These are phyloP conservation scores for Aspidapion aeneum DNA, from an alignment of 2,888 invertebrate species.

Conservation along the genomic window DNA sequence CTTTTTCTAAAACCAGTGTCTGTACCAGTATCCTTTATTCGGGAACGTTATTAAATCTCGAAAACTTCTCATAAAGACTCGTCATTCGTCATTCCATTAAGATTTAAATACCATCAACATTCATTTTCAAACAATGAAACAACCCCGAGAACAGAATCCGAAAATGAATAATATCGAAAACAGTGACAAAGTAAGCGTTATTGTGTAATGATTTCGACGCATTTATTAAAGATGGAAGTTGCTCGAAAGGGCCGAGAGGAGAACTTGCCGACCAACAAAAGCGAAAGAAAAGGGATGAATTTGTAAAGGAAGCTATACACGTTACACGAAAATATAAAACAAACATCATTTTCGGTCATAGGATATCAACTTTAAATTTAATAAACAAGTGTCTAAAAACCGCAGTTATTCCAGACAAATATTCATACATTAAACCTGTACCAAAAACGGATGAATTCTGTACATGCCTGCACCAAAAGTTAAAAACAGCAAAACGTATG, in stretches of 20 bases:
- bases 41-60: neutral
- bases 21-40: neutral
- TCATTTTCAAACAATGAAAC: slow-evolving; percentile 25
- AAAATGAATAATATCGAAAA: slow-evolving; percentile 29
- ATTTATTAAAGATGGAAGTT: slow-evolving; percentile 43
- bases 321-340: too few species aligned
- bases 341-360: too few species aligned
- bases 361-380: too few species aligned
- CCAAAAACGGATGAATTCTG: too few species aligned
- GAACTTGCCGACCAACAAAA: neutral
- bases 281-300: neutral
- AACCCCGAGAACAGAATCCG: slow-evolving; percentile 15
- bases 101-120: slow-evolving; percentile 26
- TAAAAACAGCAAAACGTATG: too few species aligned
- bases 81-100: slow-evolving; percentile 23
- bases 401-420: too few species aligned
- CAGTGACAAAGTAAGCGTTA: slow-evolving; percentile 41
- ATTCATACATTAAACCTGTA: too few species aligned
- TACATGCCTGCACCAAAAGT: too few species aligned
- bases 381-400: too few species aligned
- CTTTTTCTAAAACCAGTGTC: too few species aligned
- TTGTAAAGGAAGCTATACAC: neutral
- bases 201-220: slow-evolving; percentile 43
- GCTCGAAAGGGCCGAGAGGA: slow-evolving; percentile 16
- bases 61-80: neutral